These are phyloP conservation scores for Burhinus bistriatus DNA, from an alignment of 2,113 vertebrate genomes.

Conservation along the genomic window DNA sequence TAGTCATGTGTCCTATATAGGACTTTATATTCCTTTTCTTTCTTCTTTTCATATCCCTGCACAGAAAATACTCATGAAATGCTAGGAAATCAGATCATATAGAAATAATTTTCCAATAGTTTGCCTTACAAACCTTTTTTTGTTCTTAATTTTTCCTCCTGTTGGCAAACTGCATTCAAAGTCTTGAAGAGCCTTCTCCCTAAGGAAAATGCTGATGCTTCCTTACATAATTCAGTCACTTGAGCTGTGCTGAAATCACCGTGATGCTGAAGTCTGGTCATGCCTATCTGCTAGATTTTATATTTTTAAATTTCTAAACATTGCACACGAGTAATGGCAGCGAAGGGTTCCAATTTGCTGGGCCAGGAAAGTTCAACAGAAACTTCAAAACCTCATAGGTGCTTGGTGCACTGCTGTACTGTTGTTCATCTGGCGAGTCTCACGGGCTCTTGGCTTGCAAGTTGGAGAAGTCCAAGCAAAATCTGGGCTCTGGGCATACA, in stretches of 20 bases:
- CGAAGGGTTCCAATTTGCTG: background rate
- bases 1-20: background rate
- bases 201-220: background rate
- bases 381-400: background rate
- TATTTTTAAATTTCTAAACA: background rate
- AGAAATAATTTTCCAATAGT: background rate
- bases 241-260: background rate
- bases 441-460: background rate
- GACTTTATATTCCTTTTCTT: background rate
- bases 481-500: background rate
- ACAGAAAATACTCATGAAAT: background rate
- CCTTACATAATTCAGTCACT: accelerated
- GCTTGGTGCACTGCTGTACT: background rate
- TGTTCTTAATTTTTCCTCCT: background rate
- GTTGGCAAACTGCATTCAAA: background rate
- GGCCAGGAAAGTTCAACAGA: background rate
- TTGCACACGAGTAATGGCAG: background rate
- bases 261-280: background rate
- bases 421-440: background rate
- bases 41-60: background rate
- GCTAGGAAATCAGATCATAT: background rate
- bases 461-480: background rate
- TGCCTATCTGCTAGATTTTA: background rate
- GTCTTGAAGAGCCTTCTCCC: background rate
- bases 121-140: background rate